phyloP scores from a whole-genome alignment of 2,888 invertebrate species.

The Plebejus melissa region DNA sequence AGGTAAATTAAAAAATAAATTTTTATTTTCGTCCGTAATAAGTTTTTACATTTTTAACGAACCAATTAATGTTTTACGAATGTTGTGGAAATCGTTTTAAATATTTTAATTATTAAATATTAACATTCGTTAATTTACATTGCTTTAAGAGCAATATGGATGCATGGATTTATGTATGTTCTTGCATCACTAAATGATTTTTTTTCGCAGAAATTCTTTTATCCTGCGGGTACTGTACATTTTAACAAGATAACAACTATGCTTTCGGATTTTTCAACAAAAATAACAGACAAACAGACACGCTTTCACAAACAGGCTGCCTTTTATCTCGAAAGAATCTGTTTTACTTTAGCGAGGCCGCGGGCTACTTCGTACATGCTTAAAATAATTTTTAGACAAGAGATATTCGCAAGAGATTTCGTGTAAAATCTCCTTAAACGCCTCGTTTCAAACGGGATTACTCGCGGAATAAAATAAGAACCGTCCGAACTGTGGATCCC shows the following conservation, averaged over 20 bases:
- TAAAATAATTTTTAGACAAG: neutral
- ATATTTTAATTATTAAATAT: neutral
- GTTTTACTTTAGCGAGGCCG: too few relatives aligned
- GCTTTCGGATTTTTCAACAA: too few relatives aligned
- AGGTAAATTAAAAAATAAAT: neutral
- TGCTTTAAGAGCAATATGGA: too few relatives aligned
- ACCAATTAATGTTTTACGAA: conserved; percentile 23
- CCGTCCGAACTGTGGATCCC: neutral
- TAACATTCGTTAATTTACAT: neutral
- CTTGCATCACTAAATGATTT: too few relatives aligned
- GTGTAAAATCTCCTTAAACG: neutral
- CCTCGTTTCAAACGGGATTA: neutral
- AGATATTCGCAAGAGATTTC: neutral
- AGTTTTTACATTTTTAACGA: conserved; percentile 20
- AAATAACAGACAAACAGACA: too few relatives aligned
- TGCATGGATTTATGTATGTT: too few relatives aligned
- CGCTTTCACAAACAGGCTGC: too few relatives aligned
- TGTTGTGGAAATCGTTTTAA: neutral
- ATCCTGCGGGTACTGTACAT: too few relatives aligned
- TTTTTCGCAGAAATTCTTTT: too few relatives aligned
- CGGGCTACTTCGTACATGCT: neutral
- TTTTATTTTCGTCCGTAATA: neutral
- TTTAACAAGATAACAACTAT: too few relatives aligned
- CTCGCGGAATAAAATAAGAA: neutral
- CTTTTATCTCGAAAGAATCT: too few relatives aligned